Percentiles rank a stretch among this genome's conserved stretches.
These are phyloP conservation scores for Tragelaphus imberbis DNA, from an alignment of 2,113 vertebrate species.

Conservation along the genomic window DNA sequence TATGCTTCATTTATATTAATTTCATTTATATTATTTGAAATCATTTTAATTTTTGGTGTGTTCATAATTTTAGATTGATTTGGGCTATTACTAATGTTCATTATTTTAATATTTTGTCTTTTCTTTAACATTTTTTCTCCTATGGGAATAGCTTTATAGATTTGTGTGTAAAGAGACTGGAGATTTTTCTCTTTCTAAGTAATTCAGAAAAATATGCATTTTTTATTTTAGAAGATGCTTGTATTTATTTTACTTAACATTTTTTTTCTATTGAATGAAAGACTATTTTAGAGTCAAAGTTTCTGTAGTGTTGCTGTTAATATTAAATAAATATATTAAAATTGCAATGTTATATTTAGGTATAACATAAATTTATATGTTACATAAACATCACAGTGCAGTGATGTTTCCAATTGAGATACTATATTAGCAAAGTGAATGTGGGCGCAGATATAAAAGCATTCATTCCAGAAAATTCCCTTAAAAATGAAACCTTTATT, in stretches of 20 bases:
- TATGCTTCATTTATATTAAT: background rate
- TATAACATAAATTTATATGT: background rate
- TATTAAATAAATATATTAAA: background rate
- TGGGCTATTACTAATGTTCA: background rate
- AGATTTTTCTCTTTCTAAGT: background rate
- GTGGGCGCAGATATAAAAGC: background rate
- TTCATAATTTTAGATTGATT: background rate
- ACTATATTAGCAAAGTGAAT: background rate
- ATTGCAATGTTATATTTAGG: background rate
- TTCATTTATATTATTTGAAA: background rate
- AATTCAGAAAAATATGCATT: background rate
- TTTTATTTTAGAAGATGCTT: background rate
- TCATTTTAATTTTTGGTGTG: background rate
- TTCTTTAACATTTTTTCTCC: background rate
- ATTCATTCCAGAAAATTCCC: background rate
- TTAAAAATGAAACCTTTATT: background rate
- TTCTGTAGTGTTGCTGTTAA: background rate
- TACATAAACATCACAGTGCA: background rate
- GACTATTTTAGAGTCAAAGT: background rate
- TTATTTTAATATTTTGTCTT: background rate
- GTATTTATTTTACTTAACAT: slow-evolving; percentile 19
- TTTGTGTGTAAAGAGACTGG: background rate
- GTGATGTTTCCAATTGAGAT: background rate
- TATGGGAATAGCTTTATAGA: background rate
- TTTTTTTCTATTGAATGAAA: background rate